These are phyloP conservation scores for Sicus ferrugineus DNA, from an alignment of 2,888 invertebrate genomes.

Conservation along the genomic window DNA sequence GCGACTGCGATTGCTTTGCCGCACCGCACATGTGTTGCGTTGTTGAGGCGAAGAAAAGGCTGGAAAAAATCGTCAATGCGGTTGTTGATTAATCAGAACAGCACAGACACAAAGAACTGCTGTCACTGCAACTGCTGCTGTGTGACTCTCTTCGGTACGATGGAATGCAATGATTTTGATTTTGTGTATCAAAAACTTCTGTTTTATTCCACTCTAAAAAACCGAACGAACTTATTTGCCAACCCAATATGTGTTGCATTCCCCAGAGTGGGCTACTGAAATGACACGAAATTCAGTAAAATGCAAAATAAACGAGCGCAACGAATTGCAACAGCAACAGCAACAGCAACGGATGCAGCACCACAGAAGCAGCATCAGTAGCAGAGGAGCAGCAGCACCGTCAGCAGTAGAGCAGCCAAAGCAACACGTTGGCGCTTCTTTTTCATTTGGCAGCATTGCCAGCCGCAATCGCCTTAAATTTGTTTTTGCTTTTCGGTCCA, in stretches of 20 bases:
- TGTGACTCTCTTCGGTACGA: too few relatives aligned
- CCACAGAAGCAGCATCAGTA: not conserved
- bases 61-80: too few relatives aligned
- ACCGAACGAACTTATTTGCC: too few relatives aligned
- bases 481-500: not conserved
- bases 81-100: not conserved
- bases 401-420: not conserved
- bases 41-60: slow-evolving; percentile 1
- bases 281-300: slow-evolving; percentile 15
- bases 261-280: not conserved
- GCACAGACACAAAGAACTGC: not conserved
- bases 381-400: not conserved
- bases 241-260: not conserved
- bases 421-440: slow-evolving; percentile 6
- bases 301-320: slow-evolving; percentile 29
- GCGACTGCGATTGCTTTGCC: too few relatives aligned
- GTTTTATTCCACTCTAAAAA: too few relatives aligned
- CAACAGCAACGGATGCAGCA: not conserved
- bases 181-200: too few relatives aligned
- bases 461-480: not conserved
- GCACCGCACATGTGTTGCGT: slow-evolving; percentile 14
- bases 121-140: too few relatives aligned
- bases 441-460: not conserved
- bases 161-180: not conserved
- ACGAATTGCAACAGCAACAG: slow-evolving; percentile 7